These are phyloP conservation scores for Atherix ibis DNA, from an alignment of 2,888 invertebrate genomes.

Conservation along the genomic window DNA sequence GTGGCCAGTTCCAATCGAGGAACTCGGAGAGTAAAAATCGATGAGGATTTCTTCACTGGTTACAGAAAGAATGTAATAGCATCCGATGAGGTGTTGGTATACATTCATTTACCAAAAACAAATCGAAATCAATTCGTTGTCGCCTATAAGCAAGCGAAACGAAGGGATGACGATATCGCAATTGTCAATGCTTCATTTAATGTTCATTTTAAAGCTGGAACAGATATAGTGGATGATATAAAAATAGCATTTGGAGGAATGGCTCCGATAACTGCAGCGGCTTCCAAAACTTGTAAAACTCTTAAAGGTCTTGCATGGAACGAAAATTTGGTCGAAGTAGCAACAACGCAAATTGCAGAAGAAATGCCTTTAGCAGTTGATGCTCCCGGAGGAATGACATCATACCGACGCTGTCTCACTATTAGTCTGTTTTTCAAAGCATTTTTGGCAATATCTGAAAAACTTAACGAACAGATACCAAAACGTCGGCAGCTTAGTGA, in stretches of 20 bases:
- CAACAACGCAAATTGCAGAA: slow-evolving; percentile 44
- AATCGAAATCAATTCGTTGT: slow-evolving; percentile 53
- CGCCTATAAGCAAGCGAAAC: slow-evolving; percentile 79
- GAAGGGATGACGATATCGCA: slow-evolving; percentile 90
- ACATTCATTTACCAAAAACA: slow-evolving; percentile 64
- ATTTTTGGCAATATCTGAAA: slow-evolving; percentile 43
- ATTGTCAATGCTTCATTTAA: slow-evolving; percentile 81
- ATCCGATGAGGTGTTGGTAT: slow-evolving; percentile 63
- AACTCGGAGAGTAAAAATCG: slow-evolving; percentile 46
- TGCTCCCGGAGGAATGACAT: slow-evolving; percentile 75
- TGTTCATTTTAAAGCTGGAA: slow-evolving; percentile 42
- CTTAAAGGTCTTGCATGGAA: slow-evolving; percentile 49
- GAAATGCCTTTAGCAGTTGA: slow-evolving; percentile 62
- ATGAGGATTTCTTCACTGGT: slow-evolving; percentile 67
- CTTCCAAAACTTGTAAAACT: slow-evolving; percentile 44
- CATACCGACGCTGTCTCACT: slow-evolving; percentile 60
- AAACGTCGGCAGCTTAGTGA: slow-evolving; percentile 19
- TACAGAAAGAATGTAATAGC: slow-evolving; percentile 64
- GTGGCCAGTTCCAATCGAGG: slow-evolving; percentile 42
- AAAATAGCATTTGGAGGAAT: slow-evolving; percentile 82
- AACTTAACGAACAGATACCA: slow-evolving; percentile 21
- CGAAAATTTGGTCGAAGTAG: slow-evolving; percentile 41
- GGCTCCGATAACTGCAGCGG: slow-evolving; percentile 71
- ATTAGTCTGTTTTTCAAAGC: slow-evolving; percentile 61
- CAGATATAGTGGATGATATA: slow-evolving; percentile 42